Conservation (phyloP, 92 coral and sea anemone species). For the Paramuricea clavata region DNA sequence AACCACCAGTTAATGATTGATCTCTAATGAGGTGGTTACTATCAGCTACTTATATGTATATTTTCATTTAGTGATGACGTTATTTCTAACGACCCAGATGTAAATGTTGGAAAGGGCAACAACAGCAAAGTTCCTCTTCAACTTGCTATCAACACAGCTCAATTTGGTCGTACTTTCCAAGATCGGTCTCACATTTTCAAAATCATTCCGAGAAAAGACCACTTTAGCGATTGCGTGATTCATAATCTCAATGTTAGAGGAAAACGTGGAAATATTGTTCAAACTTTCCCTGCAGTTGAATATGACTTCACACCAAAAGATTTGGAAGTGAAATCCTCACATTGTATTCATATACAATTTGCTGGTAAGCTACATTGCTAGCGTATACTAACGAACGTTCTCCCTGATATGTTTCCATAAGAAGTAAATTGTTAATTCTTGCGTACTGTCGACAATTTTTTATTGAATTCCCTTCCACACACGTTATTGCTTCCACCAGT, state of each 20-base stretch:
- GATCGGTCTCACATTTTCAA: slow-evolving; percentile 50
- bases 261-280: slow-evolving; percentile 94
- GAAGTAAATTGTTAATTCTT: no score
- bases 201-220: slow-evolving; percentile 30
- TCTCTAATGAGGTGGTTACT: no score
- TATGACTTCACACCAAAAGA: slow-evolving; percentile 91
- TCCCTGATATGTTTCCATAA: no score
- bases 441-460: no score
- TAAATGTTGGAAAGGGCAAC: slow-evolving; percentile 70
- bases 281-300: slow-evolving; percentile 92
- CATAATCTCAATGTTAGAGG: slow-evolving; percentile 89
- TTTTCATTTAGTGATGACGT: background rate
- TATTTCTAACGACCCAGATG: slow-evolving; percentile 85
- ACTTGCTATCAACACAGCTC: no score
- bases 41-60: no score
- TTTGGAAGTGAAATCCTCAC: slow-evolving; percentile 53
- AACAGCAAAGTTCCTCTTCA: slow-evolving; percentile 74
- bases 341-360: slow-evolving; percentile 91
- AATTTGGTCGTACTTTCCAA: no score
- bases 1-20: no score
- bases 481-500: no score
- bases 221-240: slow-evolving; percentile 70
- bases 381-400: no score
- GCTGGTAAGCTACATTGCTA: slow-evolving; percentile 85
- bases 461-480: no score